A percentile compares a stretch with the other conserved stretches of the same genome.
Evolutionary conservation across 2,113 vertebrate species (phyloP).

Genomic region (Odontesthes bonariensis): DNA sequence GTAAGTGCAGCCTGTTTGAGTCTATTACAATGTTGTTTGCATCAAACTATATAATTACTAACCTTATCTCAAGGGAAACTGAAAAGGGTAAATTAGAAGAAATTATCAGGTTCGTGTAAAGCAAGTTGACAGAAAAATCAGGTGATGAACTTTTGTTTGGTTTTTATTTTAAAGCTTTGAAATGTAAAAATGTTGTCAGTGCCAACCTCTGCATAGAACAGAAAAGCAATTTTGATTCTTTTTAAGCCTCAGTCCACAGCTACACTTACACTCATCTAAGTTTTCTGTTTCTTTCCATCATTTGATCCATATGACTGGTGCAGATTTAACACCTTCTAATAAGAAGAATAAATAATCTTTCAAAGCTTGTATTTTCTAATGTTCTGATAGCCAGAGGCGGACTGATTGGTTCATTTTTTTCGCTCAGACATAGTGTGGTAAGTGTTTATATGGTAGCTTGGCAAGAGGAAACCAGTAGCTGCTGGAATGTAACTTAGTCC

Average conservation of each 20-base stretch:
- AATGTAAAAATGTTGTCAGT: no score
- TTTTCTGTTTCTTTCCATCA: not conserved
- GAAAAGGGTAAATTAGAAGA: slow-evolving; percentile 30
- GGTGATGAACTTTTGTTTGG: no score
- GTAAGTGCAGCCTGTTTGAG: slow-evolving; percentile 54
- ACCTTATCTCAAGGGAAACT: slow-evolving; percentile 3
- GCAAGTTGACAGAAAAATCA: no score
- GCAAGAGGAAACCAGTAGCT: slow-evolving; percentile 54
- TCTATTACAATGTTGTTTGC: slow-evolving; percentile 55
- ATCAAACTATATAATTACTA: slow-evolving; percentile 36
- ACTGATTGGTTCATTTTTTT: not conserved
- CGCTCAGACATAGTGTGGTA: slow-evolving; percentile 25
- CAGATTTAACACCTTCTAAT: not conserved
- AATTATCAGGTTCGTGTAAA: no score
- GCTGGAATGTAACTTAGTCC: slow-evolving; percentile 50
- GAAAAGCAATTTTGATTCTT: no score
- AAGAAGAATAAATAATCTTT: not conserved
- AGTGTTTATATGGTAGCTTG: slow-evolving; percentile 44
- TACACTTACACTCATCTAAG: not conserved
- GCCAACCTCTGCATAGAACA: no score
- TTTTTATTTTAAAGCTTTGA: no score
- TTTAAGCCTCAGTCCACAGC: no score
- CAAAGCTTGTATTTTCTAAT: slow-evolving; percentile 8
- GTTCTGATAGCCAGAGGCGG: not conserved
- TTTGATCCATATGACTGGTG: not conserved